Evolutionary conservation across 2,113 vertebrate species (phyloP).

Genomic region (Rattus rattus): DNA sequence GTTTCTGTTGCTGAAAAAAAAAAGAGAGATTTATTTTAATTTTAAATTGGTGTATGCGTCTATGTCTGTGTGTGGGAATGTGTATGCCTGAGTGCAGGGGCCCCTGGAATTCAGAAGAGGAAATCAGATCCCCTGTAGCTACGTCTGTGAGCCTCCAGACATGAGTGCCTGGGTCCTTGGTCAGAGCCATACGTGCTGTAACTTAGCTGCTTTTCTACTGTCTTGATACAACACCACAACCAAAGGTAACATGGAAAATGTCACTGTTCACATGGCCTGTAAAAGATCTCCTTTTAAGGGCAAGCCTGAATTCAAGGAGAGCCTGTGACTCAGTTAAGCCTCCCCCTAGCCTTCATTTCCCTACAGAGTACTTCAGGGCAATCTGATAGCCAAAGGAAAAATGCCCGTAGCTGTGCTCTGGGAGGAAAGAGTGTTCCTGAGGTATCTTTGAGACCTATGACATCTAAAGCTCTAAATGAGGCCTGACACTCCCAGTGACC

Average conservation of each 20-base stretch:
- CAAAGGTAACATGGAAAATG: not conserved
- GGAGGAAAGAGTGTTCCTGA: not conserved
- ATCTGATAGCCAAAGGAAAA: not conserved
- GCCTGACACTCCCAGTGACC: not conserved
- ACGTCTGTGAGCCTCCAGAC: not conserved
- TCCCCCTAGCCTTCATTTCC: not conserved
- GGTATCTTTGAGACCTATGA: not conserved
- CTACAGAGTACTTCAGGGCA: not conserved
- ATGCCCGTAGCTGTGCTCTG: not conserved
- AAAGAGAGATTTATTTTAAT: not conserved
- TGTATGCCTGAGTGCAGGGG: not conserved
- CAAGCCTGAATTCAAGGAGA: not conserved
- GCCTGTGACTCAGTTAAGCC: not conserved
- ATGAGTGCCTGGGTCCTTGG: not conserved
- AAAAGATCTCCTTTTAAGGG: not conserved
- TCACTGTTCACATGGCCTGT: not conserved
- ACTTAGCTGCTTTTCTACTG: not conserved
- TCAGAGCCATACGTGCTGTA: not conserved
- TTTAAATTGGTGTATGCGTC: not conserved
- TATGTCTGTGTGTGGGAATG: not conserved
- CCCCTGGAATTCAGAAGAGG: not conserved
- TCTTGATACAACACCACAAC: not conserved
- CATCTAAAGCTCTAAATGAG: not conserved
- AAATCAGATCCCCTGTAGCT: not conserved
- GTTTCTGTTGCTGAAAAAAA: not conserved